Evolutionary conservation across 1,140 invertebrate genomes (phyloP).

Genomic region (Tetramorium simillimum): DNA sequence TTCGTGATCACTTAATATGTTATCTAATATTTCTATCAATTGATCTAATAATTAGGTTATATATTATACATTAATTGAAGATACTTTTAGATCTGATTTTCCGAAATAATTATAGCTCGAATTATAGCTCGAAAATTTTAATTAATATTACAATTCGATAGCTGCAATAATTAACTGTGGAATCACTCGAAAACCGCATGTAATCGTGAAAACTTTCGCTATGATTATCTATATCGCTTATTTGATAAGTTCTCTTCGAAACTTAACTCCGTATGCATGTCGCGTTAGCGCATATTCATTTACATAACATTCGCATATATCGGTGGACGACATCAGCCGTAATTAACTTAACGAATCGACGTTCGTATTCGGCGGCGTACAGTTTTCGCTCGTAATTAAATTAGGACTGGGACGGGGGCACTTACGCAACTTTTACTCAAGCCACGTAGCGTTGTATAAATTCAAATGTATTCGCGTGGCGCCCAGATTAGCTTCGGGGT

Average conservation of each 20-base stretch:
- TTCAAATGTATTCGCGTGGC: conserved; percentile 32
- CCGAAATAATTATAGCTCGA: neutral
- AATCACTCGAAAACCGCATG: neutral
- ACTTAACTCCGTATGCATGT: neutral
- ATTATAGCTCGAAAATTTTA: neutral
- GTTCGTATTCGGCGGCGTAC: neutral
- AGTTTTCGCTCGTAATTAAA: conserved; percentile 34
- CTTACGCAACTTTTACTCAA: conserved; percentile 36
- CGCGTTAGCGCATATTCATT: neutral
- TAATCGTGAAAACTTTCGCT: neutral
- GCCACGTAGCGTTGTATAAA: conserved; percentile 14
- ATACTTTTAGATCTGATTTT: neutral
- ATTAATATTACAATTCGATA: neutral
- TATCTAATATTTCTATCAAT: neutral
- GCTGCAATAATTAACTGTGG: neutral
- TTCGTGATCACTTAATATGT: neutral
- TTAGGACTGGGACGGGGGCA: neutral
- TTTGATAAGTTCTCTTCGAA: neutral
- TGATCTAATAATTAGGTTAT: neutral
- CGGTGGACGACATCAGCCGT: neutral
- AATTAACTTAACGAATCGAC: conserved; percentile 40
- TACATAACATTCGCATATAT: conserved; percentile 17
- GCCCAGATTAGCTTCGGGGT: conserved; percentile 17
- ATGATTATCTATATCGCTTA: neutral
- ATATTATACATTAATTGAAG: neutral